Evolutionary conservation across 2,888 invertebrate species (phyloP), one percentile per base, ranked within the genome.

Genomic region (Adelognathus sp.): DNA sequence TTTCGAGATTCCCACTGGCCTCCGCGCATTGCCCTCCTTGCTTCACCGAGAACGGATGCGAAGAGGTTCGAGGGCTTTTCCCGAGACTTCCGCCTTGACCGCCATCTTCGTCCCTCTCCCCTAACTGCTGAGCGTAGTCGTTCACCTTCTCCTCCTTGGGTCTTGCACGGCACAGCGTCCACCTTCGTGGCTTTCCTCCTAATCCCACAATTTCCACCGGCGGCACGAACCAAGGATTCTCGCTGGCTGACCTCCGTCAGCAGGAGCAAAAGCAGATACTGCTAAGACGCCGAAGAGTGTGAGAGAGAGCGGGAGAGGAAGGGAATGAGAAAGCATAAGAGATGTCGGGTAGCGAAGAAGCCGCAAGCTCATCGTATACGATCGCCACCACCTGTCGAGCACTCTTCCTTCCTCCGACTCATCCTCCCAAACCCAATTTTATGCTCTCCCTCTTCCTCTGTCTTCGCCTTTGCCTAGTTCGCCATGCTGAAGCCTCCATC

Each of bases 201-300:
- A 76, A 81, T 79, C 81, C 69, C 39, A 79, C 76, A 76, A 81
- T 81, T 76, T 81, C 70, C 67, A 73, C 52, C 14, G 66, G 52
- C 31, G 64, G 63, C 79, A 80, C 79, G 73, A 58, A 67, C 66
- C 58, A 39, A 60, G 46, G 36, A 64, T 60, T 27, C 66, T 14
- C n/a, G 24, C 41, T 24, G 64, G 64, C 50, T 58, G 76, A 76
- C 70, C 76, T 44, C 54, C 39, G 70, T 36, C 63, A n/a, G 16
- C 50, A 24, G 21, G 36, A 29, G 6, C 33, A n/a, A 7, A 29
- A 39, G 61, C 14, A 16, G 39, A 5, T 31, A 29, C 18, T 18
- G 16, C 4, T 9, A 29, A 21, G 29, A 21, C 2, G 27, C 31
- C n/a, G 21, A 39, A 61, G 52, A 41, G n/a, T n/a, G n/a, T 3